Base-by-base conservation (phyloP, 2,888 invertebrate genomes). In the Chironomus tentans region DNA sequence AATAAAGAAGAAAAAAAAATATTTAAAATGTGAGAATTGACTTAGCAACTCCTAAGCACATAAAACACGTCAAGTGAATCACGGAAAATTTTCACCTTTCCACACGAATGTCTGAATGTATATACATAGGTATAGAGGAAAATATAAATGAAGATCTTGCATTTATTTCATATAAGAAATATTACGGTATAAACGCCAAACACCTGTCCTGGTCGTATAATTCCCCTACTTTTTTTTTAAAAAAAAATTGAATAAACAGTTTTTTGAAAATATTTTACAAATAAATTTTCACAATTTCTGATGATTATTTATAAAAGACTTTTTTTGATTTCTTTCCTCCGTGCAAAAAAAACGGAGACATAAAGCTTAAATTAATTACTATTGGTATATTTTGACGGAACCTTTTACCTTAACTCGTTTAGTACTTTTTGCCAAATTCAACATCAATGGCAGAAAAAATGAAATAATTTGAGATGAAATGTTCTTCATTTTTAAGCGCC, bases 161-260 rank as follows among this genome's bases (percentile, higher is more conserved):
- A 38, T 18, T 56, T 10, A 24, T 24, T 56, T 22, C 18, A 22
- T n/a, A 22, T 1, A 68, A 74, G 74, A 74, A 74, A 74, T 74
- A 74, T 74, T 62, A 74, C 68, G 68, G 24, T 18, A 22, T 21
- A 65, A 74, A 47, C 65, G 74, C 21, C 62, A 62, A 74, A 48
- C 74, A 74, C 74, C 74, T 74, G 74, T 74, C 68, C 15, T 48
- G 48, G 10, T 48, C 74, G 74, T 74, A 68, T 74, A 47, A 68
- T 38, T 56, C 18, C n/a, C 15, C 18, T 56, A 56, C 15, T 18
- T 18, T 15, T 4, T 56, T 56, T 15, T n/a, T n/a, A n/a, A n/a
- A 28, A 28, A 10, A 38, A 38, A 38, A 38, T 38, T 38, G 38
- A 38, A 38, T 38, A 38, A 38, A 38, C 38, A 38, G 38, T 10